phyloP scores from a whole-genome alignment of 2,888 invertebrate genomes.

The Chalcis sispes region DNA sequence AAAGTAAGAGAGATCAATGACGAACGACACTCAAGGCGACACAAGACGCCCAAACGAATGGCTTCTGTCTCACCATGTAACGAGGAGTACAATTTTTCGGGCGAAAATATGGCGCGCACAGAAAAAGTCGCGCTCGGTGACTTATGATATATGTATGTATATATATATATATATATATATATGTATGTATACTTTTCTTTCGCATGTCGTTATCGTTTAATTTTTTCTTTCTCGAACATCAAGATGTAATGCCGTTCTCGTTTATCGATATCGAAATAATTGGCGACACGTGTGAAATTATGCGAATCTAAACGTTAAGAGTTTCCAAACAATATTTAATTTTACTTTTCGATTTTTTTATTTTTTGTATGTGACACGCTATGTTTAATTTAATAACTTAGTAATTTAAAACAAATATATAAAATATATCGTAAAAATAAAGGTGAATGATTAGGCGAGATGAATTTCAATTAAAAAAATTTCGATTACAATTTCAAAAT shows the following conservation, averaged over 20 bases:
- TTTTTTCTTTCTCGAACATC: background rate
- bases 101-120: conserved; percentile 44
- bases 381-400: too few relatives aligned
- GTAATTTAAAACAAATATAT: too few relatives aligned
- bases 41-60: conserved; percentile 6
- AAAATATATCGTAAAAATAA: too few relatives aligned
- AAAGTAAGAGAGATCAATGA: conserved; percentile 5
- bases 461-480: too few relatives aligned
- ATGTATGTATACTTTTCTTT: background rate
- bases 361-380: too few relatives aligned
- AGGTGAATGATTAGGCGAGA: too few relatives aligned
- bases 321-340: too few relatives aligned
- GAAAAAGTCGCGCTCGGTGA: background rate
- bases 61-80: conserved; percentile 46
- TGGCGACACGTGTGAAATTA: background rate
- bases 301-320: too few relatives aligned
- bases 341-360: too few relatives aligned
- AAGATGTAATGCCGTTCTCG: conserved; percentile 32
- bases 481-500: too few relatives aligned
- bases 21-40: conserved; percentile 15
- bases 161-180: too few relatives aligned
- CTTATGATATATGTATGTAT: background rate
- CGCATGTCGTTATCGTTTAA: conserved; percentile 29
- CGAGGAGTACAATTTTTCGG: conserved; percentile 58
- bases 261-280: too few relatives aligned